Conservation (phyloP, 2,888 invertebrate species). For the Dicranocentrus wangi region DNA sequence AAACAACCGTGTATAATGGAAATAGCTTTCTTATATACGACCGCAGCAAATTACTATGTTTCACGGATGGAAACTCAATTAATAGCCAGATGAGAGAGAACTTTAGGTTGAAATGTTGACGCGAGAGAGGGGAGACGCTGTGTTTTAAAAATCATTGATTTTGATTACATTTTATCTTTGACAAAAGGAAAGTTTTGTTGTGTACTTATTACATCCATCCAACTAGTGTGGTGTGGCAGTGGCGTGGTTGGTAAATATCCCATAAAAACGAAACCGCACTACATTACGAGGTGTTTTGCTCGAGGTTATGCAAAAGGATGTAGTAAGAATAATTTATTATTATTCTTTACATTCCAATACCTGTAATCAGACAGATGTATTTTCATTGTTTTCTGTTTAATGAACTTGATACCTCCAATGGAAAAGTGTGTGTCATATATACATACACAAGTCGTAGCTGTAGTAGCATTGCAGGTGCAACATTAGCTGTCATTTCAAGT, state of each 20-base stretch:
- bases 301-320: conserved; percentile 9
- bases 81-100: too few species aligned
- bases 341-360: not conserved
- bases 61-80: too few species aligned
- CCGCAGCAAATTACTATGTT: too few species aligned
- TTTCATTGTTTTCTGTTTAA: not conserved
- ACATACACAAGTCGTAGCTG: too few species aligned
- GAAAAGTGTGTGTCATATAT: not conserved
- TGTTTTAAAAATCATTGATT: conserved; percentile 5
- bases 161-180: not conserved
- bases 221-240: too few species aligned
- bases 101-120: too few species aligned
- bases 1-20: too few species aligned
- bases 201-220: not conserved
- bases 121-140: too few species aligned
- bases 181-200: conserved; percentile 4
- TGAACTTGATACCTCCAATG: not conserved
- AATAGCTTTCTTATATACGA: too few species aligned
- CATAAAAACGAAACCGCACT: not conserved
- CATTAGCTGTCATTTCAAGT: too few species aligned
- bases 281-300: not conserved
- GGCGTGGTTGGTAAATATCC: too few species aligned
- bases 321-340: conserved; percentile 2
- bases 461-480: too few species aligned
- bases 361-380: conserved; percentile 1